Evolutionary conservation across 1,140 invertebrate genomes (phyloP).

Genomic region (Drosophila neocordata): DNA sequence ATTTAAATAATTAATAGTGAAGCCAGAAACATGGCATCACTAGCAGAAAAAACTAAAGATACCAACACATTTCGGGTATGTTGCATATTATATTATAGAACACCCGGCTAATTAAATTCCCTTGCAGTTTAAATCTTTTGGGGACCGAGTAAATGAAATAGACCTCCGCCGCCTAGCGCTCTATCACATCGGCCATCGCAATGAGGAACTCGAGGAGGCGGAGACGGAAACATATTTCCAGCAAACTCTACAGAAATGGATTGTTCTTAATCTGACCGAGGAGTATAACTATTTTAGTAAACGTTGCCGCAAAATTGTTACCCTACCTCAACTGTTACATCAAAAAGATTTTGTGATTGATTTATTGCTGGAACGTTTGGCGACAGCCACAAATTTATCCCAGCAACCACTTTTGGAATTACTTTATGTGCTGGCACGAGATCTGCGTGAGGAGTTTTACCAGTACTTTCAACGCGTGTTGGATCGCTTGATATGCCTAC

Average conservation of each 20-base stretch:
- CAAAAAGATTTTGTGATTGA: constrained; percentile 90
- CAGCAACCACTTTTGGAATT: constrained; percentile 93
- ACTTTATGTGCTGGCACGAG: constrained; percentile 91
- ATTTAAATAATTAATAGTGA: constrained; percentile 20
- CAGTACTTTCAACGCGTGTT: constrained; percentile 89
- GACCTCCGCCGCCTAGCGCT: constrained; percentile 90
- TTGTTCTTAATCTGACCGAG: constrained; percentile 91
- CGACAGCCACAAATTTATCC: constrained; percentile 87
- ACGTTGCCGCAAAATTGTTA: constrained; percentile 88
- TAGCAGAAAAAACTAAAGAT: constrained; percentile 89
- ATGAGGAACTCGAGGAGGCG: constrained; percentile 85
- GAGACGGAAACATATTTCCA: constrained; percentile 90
- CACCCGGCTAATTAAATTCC: constrained; percentile 10
- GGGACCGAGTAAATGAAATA: constrained; percentile 91
- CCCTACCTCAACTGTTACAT: constrained; percentile 90
- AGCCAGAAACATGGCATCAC: constrained; percentile 88
- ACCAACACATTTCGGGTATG: constrained; percentile 92
- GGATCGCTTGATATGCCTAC: constrained; percentile 87
- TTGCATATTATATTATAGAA: not conserved
- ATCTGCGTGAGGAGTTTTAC: constrained; percentile 94
- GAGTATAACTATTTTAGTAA: constrained; percentile 90
- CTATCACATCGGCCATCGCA: constrained; percentile 87
- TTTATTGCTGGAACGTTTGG: constrained; percentile 88
- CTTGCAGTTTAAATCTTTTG: constrained; percentile 92
- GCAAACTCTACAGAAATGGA: constrained; percentile 93